Evolutionary conservation across 2,888 invertebrate genomes (phyloP).

Genomic region (Sisyra nigra): DNA sequence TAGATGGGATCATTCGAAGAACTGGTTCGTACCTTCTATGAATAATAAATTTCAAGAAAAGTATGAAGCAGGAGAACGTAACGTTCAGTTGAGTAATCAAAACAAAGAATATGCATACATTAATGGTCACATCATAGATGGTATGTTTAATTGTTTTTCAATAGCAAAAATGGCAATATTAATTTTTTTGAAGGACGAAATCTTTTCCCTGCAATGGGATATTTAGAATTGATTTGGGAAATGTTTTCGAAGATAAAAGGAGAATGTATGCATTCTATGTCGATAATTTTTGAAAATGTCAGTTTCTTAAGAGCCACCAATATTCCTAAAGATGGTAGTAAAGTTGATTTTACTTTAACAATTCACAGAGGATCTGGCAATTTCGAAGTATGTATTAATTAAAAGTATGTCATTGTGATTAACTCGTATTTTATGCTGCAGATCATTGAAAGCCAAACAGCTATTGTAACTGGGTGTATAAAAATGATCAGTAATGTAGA

Average conservation of each 20-base stretch:
- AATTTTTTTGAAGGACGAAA: too few species aligned
- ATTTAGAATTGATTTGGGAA: too few species aligned
- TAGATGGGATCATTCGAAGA: conserved; percentile 75
- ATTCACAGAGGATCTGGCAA: conserved; percentile 25
- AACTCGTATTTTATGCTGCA: conserved; percentile 20
- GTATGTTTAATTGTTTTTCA: neutral
- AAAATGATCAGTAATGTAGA: conserved; percentile 39
- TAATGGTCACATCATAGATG: conserved; percentile 70
- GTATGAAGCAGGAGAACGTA: conserved; percentile 33
- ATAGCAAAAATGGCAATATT: too few species aligned
- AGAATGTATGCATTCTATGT: too few species aligned
- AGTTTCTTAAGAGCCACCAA: too few species aligned
- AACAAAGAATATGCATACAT: conserved; percentile 57
- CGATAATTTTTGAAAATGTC: too few species aligned
- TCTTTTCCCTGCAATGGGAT: too few species aligned
- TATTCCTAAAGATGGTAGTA: conserved; percentile 24
- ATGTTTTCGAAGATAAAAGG: too few species aligned
- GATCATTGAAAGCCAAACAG: conserved; percentile 50
- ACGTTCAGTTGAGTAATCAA: conserved; percentile 37
- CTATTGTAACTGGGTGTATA: conserved; percentile 54
- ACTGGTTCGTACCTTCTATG: conserved; percentile 42
- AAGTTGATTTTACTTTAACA: conserved; percentile 20
- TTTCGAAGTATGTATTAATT: conserved; percentile 22
- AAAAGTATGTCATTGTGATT: neutral
- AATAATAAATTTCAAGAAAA: conserved; percentile 26